phyloP scores from a whole-genome alignment of 2,888 invertebrate genomes.

The Tribolium freemani region DNA sequence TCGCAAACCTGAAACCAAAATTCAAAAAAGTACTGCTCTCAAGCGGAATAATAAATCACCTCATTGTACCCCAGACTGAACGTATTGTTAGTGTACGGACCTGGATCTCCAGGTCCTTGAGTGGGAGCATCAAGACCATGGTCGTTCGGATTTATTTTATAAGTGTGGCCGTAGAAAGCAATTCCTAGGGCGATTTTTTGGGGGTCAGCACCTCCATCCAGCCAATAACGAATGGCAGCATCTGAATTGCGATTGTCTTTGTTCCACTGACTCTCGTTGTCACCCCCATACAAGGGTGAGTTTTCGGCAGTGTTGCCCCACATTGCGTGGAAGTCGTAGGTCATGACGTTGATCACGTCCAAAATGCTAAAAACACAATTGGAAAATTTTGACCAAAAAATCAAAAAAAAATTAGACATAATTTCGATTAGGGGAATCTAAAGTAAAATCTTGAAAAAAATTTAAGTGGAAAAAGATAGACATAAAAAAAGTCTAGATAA shows the following conservation, averaged over 20 bases:
- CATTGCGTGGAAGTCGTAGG: slow-evolving; percentile 37
- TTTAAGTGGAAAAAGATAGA: too few species aligned
- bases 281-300: slow-evolving; percentile 40
- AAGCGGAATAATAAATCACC: slow-evolving; percentile 16
- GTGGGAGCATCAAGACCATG: slow-evolving; percentile 33
- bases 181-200: slow-evolving; percentile 39
- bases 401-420: neutral
- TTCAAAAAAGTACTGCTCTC: too few species aligned
- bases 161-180: slow-evolving; percentile 40
- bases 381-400: neutral
- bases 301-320: slow-evolving; percentile 41
- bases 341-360: slow-evolving; percentile 40
- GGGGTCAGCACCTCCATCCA: slow-evolving; percentile 37
- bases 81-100: slow-evolving; percentile 35
- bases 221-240: slow-evolving; percentile 40
- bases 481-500: too few species aligned
- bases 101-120: slow-evolving; percentile 32
- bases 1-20: slow-evolving; percentile 63
- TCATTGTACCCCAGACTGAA: slow-evolving; percentile 41
- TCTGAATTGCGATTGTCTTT: slow-evolving; percentile 39
- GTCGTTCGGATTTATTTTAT: slow-evolving; percentile 14
- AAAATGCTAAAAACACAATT: slow-evolving; percentile 24
- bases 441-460: too few species aligned
- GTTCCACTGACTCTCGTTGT: slow-evolving; percentile 45
- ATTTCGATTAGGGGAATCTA: too few species aligned